Base-by-base conservation (phyloP, 1,140 invertebrate genomes). In the Leptinotarsa undecemlineata region DNA sequence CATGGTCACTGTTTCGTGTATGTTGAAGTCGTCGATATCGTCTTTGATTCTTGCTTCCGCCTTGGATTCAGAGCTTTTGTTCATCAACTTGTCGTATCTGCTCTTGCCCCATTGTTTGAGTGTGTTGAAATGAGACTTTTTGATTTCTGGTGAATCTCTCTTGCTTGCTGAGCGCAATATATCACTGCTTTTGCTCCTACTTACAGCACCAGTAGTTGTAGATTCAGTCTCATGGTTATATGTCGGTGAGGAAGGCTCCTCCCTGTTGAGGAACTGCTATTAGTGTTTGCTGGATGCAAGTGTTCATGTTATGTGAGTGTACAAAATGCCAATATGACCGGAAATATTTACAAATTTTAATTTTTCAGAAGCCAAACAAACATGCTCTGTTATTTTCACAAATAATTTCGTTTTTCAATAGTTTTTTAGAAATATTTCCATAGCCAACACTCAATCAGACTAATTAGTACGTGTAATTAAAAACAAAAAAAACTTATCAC, bases 71-170 rank as follows among this genome's bases (percentile, higher is more conserved):
- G 79, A 77, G 48, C 83, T 88, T 67, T 86, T 91, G 72, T 91
- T 90, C 76, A 90, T 90, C 76, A 94, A 92, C 79, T 92, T 87
- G 81, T 91, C 92, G 78, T 94, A 87, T 78, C 92, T 88, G 68
- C 90, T 93, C 80, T 90, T 91, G 23, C 93, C 93, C 94, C 94
- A 95, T 82, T 93, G 91, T 83, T 94, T 94, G 57, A 95, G 84
- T 14, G 90, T 91, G 84, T 94, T 93, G 78, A 95, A 92, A 79
- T 94, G 92, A 47, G 92, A 93, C 78, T 91, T 89, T 83, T 92
- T 93, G 47, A 82, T 85, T 23, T 89, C 85, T 33, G 87, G 84
- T 75, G 89, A 87, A 78, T 91, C 87, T 84, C 90, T 87, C 70
- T 88, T 89, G 79, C 79, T 68, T 80, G 80, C 86, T 57, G n/a